Percentiles rank a stretch among this genome's conserved stretches.
Evolutionary conservation across 2,113 vertebrate species (phyloP).

Genomic region (Panthera uncia): DNA sequence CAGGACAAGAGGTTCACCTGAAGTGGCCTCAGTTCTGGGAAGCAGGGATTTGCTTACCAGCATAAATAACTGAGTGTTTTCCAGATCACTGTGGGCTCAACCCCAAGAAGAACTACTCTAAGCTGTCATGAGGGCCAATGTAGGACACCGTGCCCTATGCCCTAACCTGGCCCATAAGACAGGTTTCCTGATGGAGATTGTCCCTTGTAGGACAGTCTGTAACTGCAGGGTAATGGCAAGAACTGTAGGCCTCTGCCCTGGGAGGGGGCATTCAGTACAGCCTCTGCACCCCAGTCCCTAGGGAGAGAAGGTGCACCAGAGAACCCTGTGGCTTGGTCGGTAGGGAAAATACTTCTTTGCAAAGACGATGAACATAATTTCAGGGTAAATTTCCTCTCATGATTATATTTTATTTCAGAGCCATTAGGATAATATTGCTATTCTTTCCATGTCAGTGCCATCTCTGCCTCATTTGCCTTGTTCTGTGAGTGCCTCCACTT

Average conservation of each 20-base stretch:
- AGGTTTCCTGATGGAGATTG: neutral
- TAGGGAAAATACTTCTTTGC: neutral
- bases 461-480: constrained; percentile 52
- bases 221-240: neutral
- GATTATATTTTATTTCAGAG: constrained; percentile 57
- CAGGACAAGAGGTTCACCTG: neutral
- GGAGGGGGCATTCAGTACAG: no score
- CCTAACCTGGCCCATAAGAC: neutral
- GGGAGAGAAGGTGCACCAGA: neutral
- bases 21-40: neutral
- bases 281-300: neutral
- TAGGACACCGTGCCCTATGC: neutral
- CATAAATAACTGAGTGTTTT: neutral
- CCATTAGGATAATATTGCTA: constrained; percentile 62
- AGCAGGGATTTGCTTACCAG: neutral
- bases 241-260: neutral
- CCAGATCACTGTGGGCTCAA: neutral
- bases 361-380: constrained; percentile 22
- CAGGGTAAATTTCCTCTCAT: constrained; percentile 54
- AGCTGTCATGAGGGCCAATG: neutral
- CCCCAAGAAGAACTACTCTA: neutral
- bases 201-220: neutral
- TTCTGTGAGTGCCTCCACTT: neutral
- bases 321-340: neutral
- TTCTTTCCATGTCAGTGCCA: constrained; percentile 48